Conservation (phyloP, 2,113 vertebrate genomes). For the Daboia siamensis region DNA sequence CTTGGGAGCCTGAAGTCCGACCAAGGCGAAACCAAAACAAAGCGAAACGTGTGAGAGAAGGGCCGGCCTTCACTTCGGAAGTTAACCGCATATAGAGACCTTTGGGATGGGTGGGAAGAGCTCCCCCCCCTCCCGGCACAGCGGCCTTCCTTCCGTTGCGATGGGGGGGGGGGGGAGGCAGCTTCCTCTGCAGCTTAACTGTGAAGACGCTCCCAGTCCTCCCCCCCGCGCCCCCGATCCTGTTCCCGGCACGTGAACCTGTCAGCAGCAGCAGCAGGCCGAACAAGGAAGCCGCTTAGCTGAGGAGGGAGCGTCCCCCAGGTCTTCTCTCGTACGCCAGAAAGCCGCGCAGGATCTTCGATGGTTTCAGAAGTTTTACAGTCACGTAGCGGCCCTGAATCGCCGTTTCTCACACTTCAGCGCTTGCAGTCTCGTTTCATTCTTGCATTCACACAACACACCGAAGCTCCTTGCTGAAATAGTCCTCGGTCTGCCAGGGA, state of each 20-base stretch:
- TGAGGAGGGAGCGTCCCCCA: not conserved
- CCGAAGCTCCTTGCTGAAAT: not conserved
- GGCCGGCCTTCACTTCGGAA: not conserved
- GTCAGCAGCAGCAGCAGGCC: not conserved
- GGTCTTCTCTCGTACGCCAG: not conserved
- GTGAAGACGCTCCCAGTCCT: not conserved
- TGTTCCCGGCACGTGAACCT: not conserved
- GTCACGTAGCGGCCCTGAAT: accelerated
- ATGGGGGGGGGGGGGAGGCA: not conserved
- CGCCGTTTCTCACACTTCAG: not conserved
- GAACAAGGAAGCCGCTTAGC: not conserved
- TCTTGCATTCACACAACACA: not conserved
- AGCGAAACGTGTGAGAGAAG: not conserved
- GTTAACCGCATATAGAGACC: not conserved
- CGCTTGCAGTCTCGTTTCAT: not conserved
- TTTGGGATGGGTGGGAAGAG: not conserved
- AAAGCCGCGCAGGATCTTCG: not conserved
- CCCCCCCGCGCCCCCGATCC: not conserved
- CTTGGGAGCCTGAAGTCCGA: not conserved
- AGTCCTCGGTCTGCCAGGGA: not conserved
- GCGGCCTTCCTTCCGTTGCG: not conserved
- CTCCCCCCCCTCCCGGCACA: not conserved
- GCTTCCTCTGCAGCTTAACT: not conserved
- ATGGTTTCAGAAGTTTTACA: not conserved
- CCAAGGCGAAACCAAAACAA: not conserved